Evolutionary conservation across 2,113 vertebrate species (phyloP), one percentile per base, ranked within the genome.

Genomic region (Rhinolophus sinicus): DNA sequence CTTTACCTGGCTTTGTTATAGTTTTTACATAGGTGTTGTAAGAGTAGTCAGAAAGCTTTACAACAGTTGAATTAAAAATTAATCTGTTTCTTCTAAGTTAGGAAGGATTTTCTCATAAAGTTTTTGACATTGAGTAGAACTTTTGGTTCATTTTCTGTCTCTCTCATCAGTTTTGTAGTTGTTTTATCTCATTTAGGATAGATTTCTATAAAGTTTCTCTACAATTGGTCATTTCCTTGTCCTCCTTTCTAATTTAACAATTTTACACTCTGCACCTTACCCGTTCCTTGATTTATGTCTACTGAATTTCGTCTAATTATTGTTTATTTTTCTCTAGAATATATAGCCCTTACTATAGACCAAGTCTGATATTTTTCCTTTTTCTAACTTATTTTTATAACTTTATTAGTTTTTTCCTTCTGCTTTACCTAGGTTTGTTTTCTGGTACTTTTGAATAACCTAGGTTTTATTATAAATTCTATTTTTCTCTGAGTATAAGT

Each of bases 391-490:
- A 83, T 81, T 52, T n/a, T 77, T 24, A 65, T 16, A 67, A 83
- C 28, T 35, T n/a, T 6, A 44, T 69, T 40, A 24, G 76, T 73
- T 89, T 81, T 44, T 88, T 19, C 44, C 35, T 52, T 62, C 26
- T 95, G 35, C 52, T 81, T 85, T 81, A 56, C 69, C 18, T 77
- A 38, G 16, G 15, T 77, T 73, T 77, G 0, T 28, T 83, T 95
- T 73, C 21, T 38, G 18, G 44, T 67, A 47, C 30, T 90, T 86
- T 89, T 94, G 73, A 73, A 58, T 28, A 67, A 64, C 58, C 35
- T 26, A 40, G n/a, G 8, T 26, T 95, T 92, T 82, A 72, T 92
- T 76, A 62, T 92, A 86, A 82, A 86, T 56, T 85, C 22, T 52
- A 38, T 47, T 89, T 81, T 60, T 16, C 52, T 76, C 72, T 93